Percentiles rank a stretch among this genome's conserved stretches.
phyloP scores from a whole-genome alignment of 1,140 invertebrate species.

The Coptotermes formosanus region DNA sequence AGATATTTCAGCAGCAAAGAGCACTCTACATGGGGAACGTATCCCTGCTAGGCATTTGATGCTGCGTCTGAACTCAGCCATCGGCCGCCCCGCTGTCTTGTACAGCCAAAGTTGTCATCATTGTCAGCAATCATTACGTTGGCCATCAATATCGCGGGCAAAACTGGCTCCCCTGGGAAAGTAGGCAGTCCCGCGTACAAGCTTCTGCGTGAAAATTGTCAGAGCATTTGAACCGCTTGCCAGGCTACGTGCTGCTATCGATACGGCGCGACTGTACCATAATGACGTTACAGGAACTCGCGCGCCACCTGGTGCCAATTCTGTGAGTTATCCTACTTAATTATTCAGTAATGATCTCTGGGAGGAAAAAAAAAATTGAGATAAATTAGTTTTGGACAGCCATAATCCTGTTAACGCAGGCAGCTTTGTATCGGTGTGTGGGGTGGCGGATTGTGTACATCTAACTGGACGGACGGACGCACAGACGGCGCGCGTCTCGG shows the following conservation, averaged over 20 bases:
- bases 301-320: conserved; percentile 15
- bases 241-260: too few relatives aligned
- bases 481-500: too few relatives aligned
- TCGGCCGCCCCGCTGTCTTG: background rate
- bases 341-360: conserved; percentile 11
- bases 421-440: background rate
- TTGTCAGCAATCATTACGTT: conserved; percentile 11
- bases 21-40: too few relatives aligned
- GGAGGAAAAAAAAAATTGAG: background rate
- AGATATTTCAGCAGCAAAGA: too few relatives aligned
- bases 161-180: background rate
- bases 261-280: too few relatives aligned
- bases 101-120: background rate
- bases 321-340: conserved; percentile 13
- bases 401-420: conserved; percentile 1
- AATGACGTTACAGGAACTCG: background rate
- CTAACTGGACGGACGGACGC: too few relatives aligned
- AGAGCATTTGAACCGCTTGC: background rate
- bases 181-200: background rate
- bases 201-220: background rate
- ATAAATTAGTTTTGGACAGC: background rate
- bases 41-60: too few relatives aligned
- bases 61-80: background rate
- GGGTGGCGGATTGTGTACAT: too few relatives aligned
- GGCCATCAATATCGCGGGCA: background rate